Evolutionary conservation across 2,797 vertebrate genomes (phyloP).

Genomic region (Hydrocynus forskahlii): DNA sequence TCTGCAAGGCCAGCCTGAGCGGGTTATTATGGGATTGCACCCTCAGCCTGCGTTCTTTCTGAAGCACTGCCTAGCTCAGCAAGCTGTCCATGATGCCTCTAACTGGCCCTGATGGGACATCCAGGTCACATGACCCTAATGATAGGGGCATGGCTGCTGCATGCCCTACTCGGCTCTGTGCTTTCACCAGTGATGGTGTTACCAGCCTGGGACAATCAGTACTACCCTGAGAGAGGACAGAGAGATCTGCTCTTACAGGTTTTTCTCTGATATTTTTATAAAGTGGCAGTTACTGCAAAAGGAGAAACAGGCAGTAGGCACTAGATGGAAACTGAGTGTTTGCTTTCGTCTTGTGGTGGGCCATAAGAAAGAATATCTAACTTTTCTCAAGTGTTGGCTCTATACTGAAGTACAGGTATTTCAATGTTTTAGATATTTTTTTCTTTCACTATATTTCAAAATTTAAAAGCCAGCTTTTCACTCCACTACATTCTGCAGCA

Average conservation of each 20-base stretch:
- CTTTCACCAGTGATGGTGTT: conserved; percentile 33
- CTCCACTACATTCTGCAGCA: neutral
- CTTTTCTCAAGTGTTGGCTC: neutral
- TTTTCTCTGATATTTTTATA: conserved; percentile 11
- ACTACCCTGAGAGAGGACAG: conserved; percentile 37
- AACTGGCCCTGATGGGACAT: conserved; percentile 35
- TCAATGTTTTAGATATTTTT: neutral
- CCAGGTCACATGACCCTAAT: conserved; percentile 30
- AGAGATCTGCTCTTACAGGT: conserved; percentile 13
- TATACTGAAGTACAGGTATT: neutral
- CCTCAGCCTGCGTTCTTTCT: conserved; percentile 43
- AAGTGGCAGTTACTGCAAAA: neutral
- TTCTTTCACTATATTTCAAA: neutral
- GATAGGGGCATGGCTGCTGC: conserved; percentile 41
- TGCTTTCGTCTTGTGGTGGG: neutral
- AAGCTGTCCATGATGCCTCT: conserved; percentile 35
- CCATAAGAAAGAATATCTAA: neutral
- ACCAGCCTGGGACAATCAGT: conserved; percentile 41
- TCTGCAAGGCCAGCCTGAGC: conserved; percentile 50
- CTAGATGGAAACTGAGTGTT: neutral
- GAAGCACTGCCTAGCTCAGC: conserved; percentile 34
- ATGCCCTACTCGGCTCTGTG: conserved; percentile 42
- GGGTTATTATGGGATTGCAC: conserved; percentile 49
- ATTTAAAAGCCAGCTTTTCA: neutral
- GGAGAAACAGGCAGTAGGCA: neutral